phyloP scores from a whole-genome alignment of 2,888 invertebrate species.

The Rhaphigaster nebulosa region DNA sequence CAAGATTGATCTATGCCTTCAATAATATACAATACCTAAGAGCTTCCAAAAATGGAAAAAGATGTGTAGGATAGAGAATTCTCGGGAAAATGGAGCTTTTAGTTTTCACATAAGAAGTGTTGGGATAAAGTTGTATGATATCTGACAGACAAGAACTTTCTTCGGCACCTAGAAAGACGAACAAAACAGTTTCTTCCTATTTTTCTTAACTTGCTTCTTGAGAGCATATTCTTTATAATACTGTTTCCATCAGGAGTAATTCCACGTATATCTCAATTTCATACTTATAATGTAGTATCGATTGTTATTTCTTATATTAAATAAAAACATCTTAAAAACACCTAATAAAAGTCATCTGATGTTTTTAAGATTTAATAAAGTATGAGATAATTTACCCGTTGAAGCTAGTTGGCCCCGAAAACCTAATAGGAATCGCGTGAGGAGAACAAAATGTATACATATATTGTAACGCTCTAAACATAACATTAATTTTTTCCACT shows the following conservation, averaged over 20 bases:
- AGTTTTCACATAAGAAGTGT: slow-evolving; percentile 13
- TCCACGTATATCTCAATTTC: neutral
- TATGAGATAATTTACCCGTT: too few species aligned
- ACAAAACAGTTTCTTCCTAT: neutral
- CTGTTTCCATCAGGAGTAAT: neutral
- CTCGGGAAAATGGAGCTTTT: slow-evolving; percentile 2
- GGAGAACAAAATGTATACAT: too few species aligned
- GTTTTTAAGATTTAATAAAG: too few species aligned
- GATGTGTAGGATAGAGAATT: neutral
- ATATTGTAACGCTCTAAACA: too few species aligned
- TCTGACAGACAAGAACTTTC: neutral
- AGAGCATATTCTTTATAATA: neutral
- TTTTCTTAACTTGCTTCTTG: neutral
- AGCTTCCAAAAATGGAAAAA: neutral
- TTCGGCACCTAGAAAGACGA: neutral
- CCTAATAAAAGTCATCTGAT: too few species aligned
- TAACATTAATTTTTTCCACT: too few species aligned
- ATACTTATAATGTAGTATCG: too few species aligned
- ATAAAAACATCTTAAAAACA: too few species aligned
- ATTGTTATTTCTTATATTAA: too few species aligned
- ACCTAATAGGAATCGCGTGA: too few species aligned
- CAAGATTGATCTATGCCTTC: neutral
- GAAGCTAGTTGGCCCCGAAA: too few species aligned
- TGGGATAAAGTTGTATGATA: slow-evolving; percentile 16
- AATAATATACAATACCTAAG: neutral